A percentile compares a stretch with the other conserved stretches of the same genome.
Conservation (phyloP, 2,113 vertebrate species). For the Dasyurus viverrinus region DNA sequence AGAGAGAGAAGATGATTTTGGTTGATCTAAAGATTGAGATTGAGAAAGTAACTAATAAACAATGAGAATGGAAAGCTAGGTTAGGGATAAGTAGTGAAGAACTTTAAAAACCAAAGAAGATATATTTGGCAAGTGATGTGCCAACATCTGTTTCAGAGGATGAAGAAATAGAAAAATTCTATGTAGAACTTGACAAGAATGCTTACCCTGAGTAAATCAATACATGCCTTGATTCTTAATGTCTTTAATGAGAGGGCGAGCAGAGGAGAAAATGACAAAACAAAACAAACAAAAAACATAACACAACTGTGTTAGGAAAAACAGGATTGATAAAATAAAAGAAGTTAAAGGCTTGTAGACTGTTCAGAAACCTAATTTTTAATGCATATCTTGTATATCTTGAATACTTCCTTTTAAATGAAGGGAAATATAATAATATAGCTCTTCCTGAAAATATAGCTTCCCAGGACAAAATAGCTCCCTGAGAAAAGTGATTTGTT, state of each 20-base stretch:
- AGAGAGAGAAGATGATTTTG: neutral
- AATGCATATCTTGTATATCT: neutral
- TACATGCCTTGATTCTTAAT: neutral
- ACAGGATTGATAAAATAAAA: neutral
- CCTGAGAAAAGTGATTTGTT: too few species aligned
- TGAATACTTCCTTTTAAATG: neutral
- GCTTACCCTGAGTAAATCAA: neutral
- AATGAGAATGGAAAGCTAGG: neutral
- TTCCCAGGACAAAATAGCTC: too few species aligned
- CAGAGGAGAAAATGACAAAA: neutral
- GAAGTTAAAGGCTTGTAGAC: neutral
- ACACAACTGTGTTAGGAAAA: neutral
- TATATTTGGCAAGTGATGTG: neutral
- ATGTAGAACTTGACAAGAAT: neutral
- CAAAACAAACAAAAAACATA: too few species aligned
- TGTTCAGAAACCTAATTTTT: neutral
- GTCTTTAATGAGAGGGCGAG: neutral
- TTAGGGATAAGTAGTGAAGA: neutral
- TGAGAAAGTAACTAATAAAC: neutral
- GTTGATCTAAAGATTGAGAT: neutral
- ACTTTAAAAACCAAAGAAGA: neutral
- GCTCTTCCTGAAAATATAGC: too few species aligned
- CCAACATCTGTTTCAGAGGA: neutral
- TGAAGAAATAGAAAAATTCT: neutral
- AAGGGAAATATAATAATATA: neutral